Evolutionary conservation across 2,797 vertebrate genomes (phyloP), one percentile per base, ranked within the genome.

Genomic region (Psittacula derbiana): DNA sequence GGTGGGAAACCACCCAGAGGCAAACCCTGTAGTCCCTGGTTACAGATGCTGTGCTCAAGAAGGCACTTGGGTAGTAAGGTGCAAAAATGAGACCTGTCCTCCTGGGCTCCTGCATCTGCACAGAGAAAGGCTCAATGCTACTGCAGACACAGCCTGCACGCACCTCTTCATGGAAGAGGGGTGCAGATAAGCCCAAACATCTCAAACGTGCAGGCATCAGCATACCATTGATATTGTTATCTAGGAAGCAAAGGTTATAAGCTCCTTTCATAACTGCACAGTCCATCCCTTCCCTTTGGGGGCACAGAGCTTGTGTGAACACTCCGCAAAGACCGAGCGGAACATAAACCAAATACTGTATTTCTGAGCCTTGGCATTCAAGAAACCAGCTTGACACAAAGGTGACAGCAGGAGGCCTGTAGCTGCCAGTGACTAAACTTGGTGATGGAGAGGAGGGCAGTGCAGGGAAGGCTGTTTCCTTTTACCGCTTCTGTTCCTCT

Each of bases 191-290:
- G 64, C 36, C 41, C 52, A 11, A 49, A 38, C 24, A 30, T 15
- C 64, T 7, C 16, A 47, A 75, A 52, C 1, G 12, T 41, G 44
- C 57, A 65, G 62, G 28, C 27, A 38, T 20, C 41, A 65, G 78
- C 86, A 70, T 15, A 36, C 31, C 74, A 24, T 5, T 9, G 44
- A 69, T n/a, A 21, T 12, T n/a, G 58, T 67, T 92, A 89, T 83
- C 88, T 80, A 36, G 73, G 78, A 75, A 88, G 72, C 78, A 95
- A 86, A 89, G 69, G 85, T 71, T 67, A 13, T 19, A 31, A 89
- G 78, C 30, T 40, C 76, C 72, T 47, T 38, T 69, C n/a, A 23
- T 28, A 55, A 58, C 1, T 66, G 62, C 80, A 55, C 27, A 23
- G 80, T 55, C 44, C 52, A 40, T 31, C 69, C 75, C 70, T 55